Percentiles rank a stretch among this genome's conserved stretches.
Evolutionary conservation across 2,888 invertebrate species (phyloP).

Genomic region (Herminia tarsipennalis): DNA sequence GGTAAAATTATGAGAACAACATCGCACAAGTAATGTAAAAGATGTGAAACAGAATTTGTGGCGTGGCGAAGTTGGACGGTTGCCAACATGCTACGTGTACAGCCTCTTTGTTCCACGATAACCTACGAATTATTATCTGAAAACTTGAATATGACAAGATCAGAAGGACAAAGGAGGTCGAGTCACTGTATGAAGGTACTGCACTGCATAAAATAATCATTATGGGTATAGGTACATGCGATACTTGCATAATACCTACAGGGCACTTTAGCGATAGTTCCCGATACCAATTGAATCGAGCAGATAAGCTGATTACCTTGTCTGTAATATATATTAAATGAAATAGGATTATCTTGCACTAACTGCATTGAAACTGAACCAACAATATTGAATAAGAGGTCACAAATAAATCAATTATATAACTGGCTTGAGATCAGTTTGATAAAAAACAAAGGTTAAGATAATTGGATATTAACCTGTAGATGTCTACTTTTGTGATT

Average conservation of each 20-base stretch:
- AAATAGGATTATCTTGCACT: slow-evolving; percentile 13
- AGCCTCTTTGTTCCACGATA: background rate
- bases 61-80: slow-evolving; percentile 6
- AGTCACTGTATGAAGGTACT: too few relatives aligned
- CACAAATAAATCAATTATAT: slow-evolving; percentile 1
- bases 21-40: background rate
- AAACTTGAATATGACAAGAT: slow-evolving; percentile 1
- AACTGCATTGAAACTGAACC: background rate
- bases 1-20: background rate
- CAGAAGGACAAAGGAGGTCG: background rate
- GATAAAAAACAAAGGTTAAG: too few relatives aligned
- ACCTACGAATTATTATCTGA: background rate
- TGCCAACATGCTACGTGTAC: slow-evolving; percentile 3
- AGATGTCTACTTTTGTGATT: too few relatives aligned
- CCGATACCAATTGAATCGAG: background rate
- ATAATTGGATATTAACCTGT: too few relatives aligned
- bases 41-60: slow-evolving; percentile 3
- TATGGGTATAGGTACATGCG: too few relatives aligned
- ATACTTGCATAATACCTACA: background rate
- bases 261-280: background rate
- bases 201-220: too few relatives aligned
- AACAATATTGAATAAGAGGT: background rate
- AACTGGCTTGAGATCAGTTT: background rate
- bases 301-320: slow-evolving; percentile 5
- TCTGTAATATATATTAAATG: background rate